These are phyloP conservation scores for Nesoenas mayeri DNA, from an alignment of 2,113 vertebrate species.

Conservation along the genomic window DNA sequence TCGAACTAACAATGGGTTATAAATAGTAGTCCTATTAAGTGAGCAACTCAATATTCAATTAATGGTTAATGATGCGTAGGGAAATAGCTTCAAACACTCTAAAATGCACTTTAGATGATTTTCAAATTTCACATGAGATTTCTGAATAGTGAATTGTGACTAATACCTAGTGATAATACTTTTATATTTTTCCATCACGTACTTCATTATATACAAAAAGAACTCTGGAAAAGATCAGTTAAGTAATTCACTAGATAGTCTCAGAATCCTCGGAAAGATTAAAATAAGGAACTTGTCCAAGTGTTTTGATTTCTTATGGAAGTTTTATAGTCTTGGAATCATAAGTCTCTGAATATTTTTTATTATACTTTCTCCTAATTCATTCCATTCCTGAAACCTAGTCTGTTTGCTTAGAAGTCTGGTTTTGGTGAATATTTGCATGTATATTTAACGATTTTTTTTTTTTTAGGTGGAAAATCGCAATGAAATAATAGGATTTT, in stretches of 20 bases:
- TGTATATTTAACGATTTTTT: neutral
- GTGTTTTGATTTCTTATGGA: neutral
- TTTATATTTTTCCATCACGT: neutral
- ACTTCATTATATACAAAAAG: neutral
- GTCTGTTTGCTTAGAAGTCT: neutral
- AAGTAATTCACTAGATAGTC: neutral
- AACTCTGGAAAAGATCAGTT: neutral
- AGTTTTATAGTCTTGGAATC: neutral
- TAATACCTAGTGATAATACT: neutral
- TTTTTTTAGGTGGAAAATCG: neutral
- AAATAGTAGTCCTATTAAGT: constrained; percentile 52
- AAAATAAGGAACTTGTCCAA: neutral
- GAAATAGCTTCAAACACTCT: constrained; percentile 19
- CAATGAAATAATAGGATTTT: neutral
- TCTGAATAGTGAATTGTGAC: constrained; percentile 12
- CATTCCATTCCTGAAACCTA: neutral
- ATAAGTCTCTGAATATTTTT: neutral
- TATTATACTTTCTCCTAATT: neutral
- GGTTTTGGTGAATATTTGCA: neutral
- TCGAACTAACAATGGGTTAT: constrained; percentile 9
- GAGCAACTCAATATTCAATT: constrained; percentile 32
- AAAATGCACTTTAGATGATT: constrained; percentile 19
- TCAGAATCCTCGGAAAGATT: neutral
- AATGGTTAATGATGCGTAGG: constrained; percentile 43
- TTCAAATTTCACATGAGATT: neutral